Percentiles rank a stretch among this genome's conserved stretches.
Evolutionary conservation across 2,113 vertebrate species (phyloP).

Genomic region (Triplophysa rosa): DNA sequence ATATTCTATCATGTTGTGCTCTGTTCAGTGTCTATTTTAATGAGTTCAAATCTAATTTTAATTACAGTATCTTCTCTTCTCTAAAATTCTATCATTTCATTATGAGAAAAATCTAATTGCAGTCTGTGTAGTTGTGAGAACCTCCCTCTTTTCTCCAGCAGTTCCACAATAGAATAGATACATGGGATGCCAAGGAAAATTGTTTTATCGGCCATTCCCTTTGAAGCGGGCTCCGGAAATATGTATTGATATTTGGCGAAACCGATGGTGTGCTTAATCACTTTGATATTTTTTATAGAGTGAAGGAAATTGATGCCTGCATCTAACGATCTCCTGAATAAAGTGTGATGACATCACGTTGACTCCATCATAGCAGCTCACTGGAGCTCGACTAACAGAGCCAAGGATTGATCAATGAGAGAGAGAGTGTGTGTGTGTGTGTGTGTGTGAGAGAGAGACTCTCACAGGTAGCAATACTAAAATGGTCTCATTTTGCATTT

Average conservation of each 20-base stretch:
- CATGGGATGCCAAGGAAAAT: background rate
- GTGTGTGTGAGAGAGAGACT: constrained; percentile 12
- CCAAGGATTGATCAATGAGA: constrained; percentile 8
- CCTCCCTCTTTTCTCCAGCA: constrained; percentile 2
- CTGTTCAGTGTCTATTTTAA: background rate
- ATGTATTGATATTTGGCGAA: constrained; percentile 50
- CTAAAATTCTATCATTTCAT: background rate
- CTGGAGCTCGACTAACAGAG: constrained; percentile 32
- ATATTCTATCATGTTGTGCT: background rate
- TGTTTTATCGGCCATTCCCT: constrained; percentile 23
- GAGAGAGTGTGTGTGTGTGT: background rate
- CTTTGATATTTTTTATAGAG: constrained; percentile 48
- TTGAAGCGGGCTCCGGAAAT: constrained; percentile 17
- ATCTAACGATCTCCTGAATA: constrained; percentile 27
- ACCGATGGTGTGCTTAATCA: constrained; percentile 47
- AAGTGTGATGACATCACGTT: constrained; percentile 45
- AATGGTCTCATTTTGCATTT: background rate
- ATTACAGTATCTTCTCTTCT: too few relatives aligned
- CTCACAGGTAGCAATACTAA: background rate
- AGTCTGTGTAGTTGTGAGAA: background rate
- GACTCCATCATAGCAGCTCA: constrained; percentile 30
- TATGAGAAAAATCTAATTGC: background rate
- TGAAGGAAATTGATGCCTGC: constrained; percentile 49
- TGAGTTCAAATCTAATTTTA: too few relatives aligned
- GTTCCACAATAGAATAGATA: constrained; percentile 1